phyloP scores from a whole-genome alignment of 2,888 invertebrate genomes.

The Drosophila ezoana region DNA sequence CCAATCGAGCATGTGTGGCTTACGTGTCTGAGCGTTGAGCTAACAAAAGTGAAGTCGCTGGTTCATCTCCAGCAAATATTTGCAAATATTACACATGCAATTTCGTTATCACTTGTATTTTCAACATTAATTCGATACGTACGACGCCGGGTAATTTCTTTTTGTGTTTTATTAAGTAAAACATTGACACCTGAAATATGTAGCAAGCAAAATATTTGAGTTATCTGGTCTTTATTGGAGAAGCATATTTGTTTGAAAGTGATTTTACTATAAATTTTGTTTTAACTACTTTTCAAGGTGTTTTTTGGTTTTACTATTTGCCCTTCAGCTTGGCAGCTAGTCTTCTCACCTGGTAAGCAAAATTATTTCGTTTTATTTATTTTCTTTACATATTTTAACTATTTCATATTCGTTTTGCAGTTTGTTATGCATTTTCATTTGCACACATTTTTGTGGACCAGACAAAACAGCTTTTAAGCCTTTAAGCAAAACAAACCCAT shows the following conservation, averaged over 20 bases:
- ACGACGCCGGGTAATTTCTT: too few relatives aligned
- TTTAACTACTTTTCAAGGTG: constrained; percentile 23
- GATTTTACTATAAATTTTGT: not conserved
- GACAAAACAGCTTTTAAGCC: constrained; percentile 70
- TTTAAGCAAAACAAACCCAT: constrained; percentile 67
- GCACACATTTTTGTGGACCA: constrained; percentile 23
- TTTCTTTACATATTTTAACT: constrained; percentile 6
- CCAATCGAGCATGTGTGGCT: too few relatives aligned
- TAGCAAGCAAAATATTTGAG: not conserved
- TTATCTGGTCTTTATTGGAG: not conserved
- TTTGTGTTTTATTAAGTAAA: not conserved
- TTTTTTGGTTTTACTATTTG: not conserved
- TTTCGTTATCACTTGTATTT: too few relatives aligned
- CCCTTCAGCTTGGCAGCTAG: not conserved
- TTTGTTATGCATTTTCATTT: constrained; percentile 35
- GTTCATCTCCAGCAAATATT: too few relatives aligned
- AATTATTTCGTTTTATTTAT: constrained; percentile 8
- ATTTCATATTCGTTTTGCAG: constrained; percentile 3
- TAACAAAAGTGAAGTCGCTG: too few relatives aligned
- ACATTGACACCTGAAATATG: not conserved
- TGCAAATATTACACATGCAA: too few relatives aligned
- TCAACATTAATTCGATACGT: too few relatives aligned
- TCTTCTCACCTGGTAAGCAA: not conserved
- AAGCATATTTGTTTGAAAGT: not conserved
- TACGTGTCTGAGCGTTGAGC: too few relatives aligned